phyloP scores from a whole-genome alignment of 2,797 vertebrate species.

The Sebastes itinus region DNA sequence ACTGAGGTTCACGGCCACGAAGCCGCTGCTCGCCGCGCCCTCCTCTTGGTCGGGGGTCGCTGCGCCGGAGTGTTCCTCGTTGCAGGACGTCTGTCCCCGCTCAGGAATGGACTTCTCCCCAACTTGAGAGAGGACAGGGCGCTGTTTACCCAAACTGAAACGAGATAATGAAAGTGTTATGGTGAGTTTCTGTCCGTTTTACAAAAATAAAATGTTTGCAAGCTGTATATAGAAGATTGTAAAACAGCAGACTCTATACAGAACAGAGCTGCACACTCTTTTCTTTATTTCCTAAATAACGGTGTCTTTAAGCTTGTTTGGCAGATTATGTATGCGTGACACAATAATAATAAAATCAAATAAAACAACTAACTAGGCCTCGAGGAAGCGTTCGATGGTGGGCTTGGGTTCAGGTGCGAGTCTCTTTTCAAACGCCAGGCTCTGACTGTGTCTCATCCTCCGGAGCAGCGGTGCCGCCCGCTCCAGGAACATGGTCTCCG shows the following conservation, averaged over 20 bases:
- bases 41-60: conserved; percentile 88
- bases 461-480: conserved; percentile 90
- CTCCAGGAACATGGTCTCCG: conserved; percentile 92
- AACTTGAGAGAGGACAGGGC: conserved; percentile 76
- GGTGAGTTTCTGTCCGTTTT: background rate
- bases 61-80: conserved; percentile 86
- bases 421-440: conserved; percentile 94
- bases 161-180: conserved; percentile 19
- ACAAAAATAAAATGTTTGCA: background rate
- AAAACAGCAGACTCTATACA: no score
- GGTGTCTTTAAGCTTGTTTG: no score
- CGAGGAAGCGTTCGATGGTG: conserved; percentile 95
- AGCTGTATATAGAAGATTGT: background rate
- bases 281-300: no score
- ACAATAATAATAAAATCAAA: no score
- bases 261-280: no score
- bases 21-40: conserved; percentile 90
- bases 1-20: conserved; percentile 92
- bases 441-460: conserved; percentile 94
- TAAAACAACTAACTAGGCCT: conserved; percentile 84
- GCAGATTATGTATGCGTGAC: no score
- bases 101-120: conserved; percentile 72
- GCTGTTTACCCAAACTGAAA: conserved; percentile 80
- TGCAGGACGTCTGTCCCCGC: conserved; percentile 80
- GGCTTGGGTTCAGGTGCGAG: conserved; percentile 94